Percentiles rank a stretch among this genome's conserved stretches.
Evolutionary conservation across 2,797 vertebrate genomes (phyloP).

Genomic region (Gorsachius magnificus): DNA sequence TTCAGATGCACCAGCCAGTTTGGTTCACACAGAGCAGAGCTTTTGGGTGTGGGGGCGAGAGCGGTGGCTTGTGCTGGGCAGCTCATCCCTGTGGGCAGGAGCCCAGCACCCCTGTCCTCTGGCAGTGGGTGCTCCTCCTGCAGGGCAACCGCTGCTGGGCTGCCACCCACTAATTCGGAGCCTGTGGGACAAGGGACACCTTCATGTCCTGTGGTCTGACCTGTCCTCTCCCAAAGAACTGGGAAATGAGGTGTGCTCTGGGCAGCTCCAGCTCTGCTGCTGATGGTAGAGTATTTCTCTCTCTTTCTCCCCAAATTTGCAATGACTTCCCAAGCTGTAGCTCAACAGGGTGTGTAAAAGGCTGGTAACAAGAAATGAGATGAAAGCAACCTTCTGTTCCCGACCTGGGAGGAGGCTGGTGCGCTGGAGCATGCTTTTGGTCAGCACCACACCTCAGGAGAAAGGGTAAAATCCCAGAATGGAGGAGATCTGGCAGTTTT

Average conservation of each 20-base stretch:
- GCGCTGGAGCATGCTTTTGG: fast-evolving
- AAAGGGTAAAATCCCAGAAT: background rate
- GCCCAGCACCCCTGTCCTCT: background rate
- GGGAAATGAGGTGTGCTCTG: background rate
- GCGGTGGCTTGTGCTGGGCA: fast-evolving
- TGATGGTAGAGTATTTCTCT: background rate
- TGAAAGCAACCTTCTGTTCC: background rate
- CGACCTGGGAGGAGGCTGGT: background rate
- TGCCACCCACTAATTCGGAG: background rate
- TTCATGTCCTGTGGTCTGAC: background rate
- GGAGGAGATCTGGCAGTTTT: background rate
- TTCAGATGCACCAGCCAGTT: background rate
- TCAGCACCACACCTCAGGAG: background rate
- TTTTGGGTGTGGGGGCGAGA: background rate
- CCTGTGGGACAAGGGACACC: fast-evolving
- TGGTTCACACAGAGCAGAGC: background rate
- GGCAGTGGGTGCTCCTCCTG: fast-evolving
- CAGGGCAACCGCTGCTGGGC: fast-evolving
- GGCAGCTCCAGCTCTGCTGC: background rate
- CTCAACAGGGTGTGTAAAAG: background rate
- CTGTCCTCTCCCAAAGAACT: background rate
- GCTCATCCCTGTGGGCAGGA: background rate
- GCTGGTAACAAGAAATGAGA: background rate
- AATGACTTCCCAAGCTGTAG: background rate
- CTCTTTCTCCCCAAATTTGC: background rate